A percentile compares a stretch with the other conserved stretches of the same genome.
phyloP scores from a whole-genome alignment of 2,888 invertebrate species.

The Lysandra coridon region DNA sequence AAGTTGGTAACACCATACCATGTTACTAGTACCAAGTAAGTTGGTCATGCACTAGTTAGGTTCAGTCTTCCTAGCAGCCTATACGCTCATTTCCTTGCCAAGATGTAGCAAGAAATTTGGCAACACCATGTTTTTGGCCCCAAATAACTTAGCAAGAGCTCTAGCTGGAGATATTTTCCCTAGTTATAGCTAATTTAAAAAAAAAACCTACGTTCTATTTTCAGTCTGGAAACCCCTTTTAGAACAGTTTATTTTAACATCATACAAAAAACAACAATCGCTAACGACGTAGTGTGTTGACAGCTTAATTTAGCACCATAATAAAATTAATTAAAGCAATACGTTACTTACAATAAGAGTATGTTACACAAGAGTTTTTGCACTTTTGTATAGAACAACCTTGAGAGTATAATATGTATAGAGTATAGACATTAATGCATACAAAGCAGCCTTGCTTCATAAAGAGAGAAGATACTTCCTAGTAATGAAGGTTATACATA shows the following conservation, averaged over 20 bases:
- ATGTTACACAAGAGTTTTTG: neutral
- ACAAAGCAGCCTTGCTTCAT: neutral
- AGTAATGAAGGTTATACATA: neutral
- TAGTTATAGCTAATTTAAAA: neutral
- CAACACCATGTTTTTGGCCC: neutral
- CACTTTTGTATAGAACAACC: slow-evolving; percentile 5
- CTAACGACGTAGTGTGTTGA: neutral
- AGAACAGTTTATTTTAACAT: neutral
- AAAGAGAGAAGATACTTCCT: slow-evolving; percentile 3
- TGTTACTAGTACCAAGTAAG: neutral
- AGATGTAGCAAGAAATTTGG: neutral
- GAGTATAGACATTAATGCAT: neutral
- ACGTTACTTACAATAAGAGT: neutral
- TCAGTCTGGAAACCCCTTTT: neutral
- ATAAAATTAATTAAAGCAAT: slow-evolving; percentile 20
- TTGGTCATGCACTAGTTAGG: neutral
- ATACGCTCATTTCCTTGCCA: too few relatives aligned
- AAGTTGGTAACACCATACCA: too few relatives aligned
- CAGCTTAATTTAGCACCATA: neutral
- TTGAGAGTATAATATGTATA: neutral
- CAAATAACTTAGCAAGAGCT: neutral
- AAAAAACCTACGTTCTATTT: neutral
- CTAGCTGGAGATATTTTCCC: too few relatives aligned
- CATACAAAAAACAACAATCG: neutral
- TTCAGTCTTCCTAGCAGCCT: too few relatives aligned